These are phyloP conservation scores for Hyaena hyaena DNA, from an alignment of 2,113 vertebrate species.

Conservation along the genomic window DNA sequence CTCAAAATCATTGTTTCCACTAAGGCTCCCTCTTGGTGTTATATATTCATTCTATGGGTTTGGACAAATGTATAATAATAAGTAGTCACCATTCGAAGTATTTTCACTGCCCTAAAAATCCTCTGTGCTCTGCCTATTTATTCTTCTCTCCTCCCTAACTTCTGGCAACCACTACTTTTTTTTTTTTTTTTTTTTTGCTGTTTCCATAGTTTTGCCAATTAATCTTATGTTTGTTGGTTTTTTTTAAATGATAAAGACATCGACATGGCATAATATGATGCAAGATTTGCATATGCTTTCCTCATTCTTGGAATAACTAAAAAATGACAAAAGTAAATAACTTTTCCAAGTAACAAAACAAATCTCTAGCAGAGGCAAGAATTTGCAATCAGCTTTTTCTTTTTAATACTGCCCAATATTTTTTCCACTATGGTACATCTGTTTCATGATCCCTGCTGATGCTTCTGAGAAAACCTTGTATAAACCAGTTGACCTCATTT, in stretches of 20 bases:
- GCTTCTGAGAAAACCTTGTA: background rate
- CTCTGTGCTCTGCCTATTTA: background rate
- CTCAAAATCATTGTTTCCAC: background rate
- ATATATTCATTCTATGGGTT: background rate
- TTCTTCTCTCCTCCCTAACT: background rate
- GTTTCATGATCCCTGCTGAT: background rate
- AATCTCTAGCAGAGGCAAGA: background rate
- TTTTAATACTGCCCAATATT: background rate
- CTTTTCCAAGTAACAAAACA: background rate
- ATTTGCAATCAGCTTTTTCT: background rate
- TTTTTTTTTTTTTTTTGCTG: background rate
- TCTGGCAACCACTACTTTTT: background rate
- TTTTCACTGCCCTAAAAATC: background rate
- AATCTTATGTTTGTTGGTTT: background rate
- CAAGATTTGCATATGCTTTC: background rate
- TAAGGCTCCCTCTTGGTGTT: background rate
- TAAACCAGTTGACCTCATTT: background rate
- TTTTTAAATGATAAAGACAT: background rate
- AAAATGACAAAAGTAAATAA: background rate
- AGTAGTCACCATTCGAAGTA: background rate
- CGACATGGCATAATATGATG: background rate
- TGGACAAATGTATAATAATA: background rate
- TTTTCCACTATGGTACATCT: background rate
- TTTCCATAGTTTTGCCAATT: background rate
- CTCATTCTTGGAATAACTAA: background rate